Evolutionary conservation across 2,888 invertebrate genomes (phyloP).

Genomic region (Rhingia rostrata): DNA sequence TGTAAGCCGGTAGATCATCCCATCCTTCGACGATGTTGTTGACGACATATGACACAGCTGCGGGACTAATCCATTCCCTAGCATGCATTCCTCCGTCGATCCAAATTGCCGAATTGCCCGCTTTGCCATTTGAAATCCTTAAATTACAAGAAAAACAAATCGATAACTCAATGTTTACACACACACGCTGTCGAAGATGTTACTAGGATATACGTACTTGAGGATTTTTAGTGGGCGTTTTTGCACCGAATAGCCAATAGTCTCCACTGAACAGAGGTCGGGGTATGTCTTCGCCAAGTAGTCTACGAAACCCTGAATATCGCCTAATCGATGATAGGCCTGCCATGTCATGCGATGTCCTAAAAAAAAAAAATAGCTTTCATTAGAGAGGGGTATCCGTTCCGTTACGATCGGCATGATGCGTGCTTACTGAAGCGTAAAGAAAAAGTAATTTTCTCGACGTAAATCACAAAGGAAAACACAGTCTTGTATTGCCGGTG

Average conservation of each 20-base stretch:
- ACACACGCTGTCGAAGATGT: background rate
- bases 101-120: slow-evolving; percentile 87
- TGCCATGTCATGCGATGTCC: slow-evolving; percentile 88
- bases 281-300: slow-evolving; percentile 89
- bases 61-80: slow-evolving; percentile 94
- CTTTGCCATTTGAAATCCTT: slow-evolving; percentile 88
- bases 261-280: slow-evolving; percentile 87
- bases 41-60: slow-evolving; percentile 90
- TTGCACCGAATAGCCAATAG: slow-evolving; percentile 90
- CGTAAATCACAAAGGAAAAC: slow-evolving; percentile 1
- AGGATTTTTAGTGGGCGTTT: slow-evolving; percentile 89
- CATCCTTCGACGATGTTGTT: slow-evolving; percentile 88
- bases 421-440: slow-evolving; percentile 44
- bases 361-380: slow-evolving; percentile 68
- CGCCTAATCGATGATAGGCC: slow-evolving; percentile 88
- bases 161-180: slow-evolving; percentile 9
- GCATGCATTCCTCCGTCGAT: slow-evolving; percentile 92
- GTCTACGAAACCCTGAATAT: slow-evolving; percentile 89
- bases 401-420: background rate
- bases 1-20: slow-evolving; percentile 86
- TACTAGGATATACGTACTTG: slow-evolving; percentile 78
- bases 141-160: slow-evolving; percentile 13
- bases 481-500: slow-evolving; percentile 10
- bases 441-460: slow-evolving; percentile 31
- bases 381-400: slow-evolving; percentile 31